Evolutionary conservation across 1,140 invertebrate species (phyloP).

Genomic region (Sycophaga agraensis): DNA sequence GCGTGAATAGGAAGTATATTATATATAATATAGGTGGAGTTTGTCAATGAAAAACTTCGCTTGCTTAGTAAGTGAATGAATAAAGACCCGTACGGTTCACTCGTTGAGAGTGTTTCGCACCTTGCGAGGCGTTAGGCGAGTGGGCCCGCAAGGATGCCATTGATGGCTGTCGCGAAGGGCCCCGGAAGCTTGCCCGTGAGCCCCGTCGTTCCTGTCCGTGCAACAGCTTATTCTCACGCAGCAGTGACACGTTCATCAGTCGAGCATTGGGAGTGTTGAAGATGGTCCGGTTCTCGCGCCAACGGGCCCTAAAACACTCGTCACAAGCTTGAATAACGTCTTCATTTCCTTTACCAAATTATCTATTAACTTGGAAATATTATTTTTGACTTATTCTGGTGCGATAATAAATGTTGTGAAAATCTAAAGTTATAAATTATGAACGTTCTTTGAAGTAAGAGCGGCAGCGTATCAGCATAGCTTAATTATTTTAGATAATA

Average conservation of each 20-base stretch:
- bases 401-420: too few species aligned
- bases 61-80: conserved; percentile 59
- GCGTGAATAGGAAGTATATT: neutral
- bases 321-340: too few species aligned
- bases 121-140: conserved; percentile 75
- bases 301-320: conserved; percentile 77
- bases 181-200: conserved; percentile 74
- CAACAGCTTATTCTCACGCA: conserved; percentile 78
- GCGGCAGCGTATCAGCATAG: too few species aligned
- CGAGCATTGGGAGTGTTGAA: conserved; percentile 93
- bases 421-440: too few species aligned
- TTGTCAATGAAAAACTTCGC: conserved; percentile 36
- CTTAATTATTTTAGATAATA: too few species aligned
- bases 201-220: conserved; percentile 75
- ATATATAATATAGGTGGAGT: neutral
- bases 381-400: too few species aligned
- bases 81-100: conserved; percentile 57
- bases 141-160: conserved; percentile 78
- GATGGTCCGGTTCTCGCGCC: conserved; percentile 88
- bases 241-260: conserved; percentile 82
- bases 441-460: too few species aligned
- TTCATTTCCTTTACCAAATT: too few species aligned
- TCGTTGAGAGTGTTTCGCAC: conserved; percentile 64
- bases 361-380: too few species aligned
- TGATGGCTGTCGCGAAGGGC: conserved; percentile 77